These are phyloP conservation scores for Tapirus terrestris DNA, from an alignment of 2,113 vertebrate species.

Conservation along the genomic window DNA sequence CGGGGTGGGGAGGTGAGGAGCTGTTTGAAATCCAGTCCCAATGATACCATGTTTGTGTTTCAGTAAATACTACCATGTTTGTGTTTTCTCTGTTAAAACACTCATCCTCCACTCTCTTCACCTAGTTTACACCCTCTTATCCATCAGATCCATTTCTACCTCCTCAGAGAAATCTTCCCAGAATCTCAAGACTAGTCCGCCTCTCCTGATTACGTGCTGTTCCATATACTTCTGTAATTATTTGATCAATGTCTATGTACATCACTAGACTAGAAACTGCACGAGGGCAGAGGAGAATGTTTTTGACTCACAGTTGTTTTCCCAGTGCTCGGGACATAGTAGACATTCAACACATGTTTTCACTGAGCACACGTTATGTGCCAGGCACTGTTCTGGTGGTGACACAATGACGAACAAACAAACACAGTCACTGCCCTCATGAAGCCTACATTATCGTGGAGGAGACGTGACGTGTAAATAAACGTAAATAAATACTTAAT, in stretches of 20 bases:
- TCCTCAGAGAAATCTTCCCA: background rate
- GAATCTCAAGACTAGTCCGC: background rate
- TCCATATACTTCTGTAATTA: background rate
- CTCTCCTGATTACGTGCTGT: background rate
- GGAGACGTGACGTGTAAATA: background rate
- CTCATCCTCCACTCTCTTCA: background rate
- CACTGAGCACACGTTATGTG: background rate
- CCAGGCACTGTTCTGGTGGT: background rate
- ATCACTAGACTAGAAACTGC: background rate
- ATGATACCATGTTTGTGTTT: background rate
- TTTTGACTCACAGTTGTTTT: background rate
- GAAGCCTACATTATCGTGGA: background rate
- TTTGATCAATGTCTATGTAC: background rate
- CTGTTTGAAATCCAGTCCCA: background rate
- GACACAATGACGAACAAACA: background rate
- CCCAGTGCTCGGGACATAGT: background rate
- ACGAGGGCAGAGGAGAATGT: background rate
- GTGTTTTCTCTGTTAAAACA: background rate
- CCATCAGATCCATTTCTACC: background rate
- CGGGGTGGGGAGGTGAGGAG: background rate
- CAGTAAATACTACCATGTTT: background rate
- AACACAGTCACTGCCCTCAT: background rate
- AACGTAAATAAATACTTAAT: background rate
- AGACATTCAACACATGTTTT: background rate
- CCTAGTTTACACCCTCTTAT: background rate